A percentile compares a stretch with the other conserved stretches of the same genome.
These are phyloP conservation scores for Simalia tracyae DNA, from an alignment of 2,797 vertebrate genomes.

Conservation along the genomic window DNA sequence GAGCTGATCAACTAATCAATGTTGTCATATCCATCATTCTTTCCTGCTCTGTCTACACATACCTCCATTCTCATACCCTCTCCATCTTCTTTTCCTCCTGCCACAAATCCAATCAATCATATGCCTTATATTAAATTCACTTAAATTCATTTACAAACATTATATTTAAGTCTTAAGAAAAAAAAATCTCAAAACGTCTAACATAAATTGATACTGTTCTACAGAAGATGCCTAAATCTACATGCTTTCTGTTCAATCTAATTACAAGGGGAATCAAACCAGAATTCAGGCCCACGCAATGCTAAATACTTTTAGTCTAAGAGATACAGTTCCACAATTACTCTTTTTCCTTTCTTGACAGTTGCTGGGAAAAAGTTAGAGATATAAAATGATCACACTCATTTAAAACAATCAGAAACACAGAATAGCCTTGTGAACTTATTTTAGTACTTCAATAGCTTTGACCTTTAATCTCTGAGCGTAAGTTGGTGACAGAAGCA, in stretches of 20 bases:
- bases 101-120: background rate
- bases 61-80: background rate
- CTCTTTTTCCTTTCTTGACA: background rate
- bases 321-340: background rate
- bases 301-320: background rate
- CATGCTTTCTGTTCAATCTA: background rate
- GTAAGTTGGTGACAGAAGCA: constrained; percentile 48
- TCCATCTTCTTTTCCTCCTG: background rate
- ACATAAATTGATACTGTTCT: background rate
- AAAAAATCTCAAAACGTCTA: background rate
- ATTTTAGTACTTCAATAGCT: constrained; percentile 44
- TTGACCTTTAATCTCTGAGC: constrained; percentile 67
- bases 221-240: background rate
- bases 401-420: background rate
- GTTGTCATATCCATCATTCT: background rate
- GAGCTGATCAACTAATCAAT: background rate
- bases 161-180: background rate
- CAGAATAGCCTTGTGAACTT: constrained; percentile 35
- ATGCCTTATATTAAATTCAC: background rate
- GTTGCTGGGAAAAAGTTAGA: background rate
- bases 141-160: background rate
- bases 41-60: background rate
- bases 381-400: background rate
- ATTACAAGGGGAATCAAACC: background rate
- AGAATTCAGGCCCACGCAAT: background rate